Evolutionary conservation across 2,888 invertebrate species (phyloP), one percentile per base, ranked within the genome.

Genomic region (Nemurella pictetii): DNA sequence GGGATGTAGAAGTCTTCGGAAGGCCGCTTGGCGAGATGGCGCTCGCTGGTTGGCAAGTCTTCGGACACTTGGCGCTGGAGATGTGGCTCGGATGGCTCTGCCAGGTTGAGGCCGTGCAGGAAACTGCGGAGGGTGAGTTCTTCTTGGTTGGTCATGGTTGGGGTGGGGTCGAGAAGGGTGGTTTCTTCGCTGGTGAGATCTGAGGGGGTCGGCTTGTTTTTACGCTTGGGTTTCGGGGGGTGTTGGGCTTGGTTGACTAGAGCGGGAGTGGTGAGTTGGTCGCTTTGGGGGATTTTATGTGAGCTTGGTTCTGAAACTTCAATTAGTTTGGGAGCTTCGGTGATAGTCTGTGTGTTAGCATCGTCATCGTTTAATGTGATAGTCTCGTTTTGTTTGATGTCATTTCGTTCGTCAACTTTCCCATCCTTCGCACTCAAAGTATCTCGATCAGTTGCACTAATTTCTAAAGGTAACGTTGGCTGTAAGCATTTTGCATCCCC

Each of bases 91-190:
- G 26, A 28, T 28, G 81, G 72, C 27, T 86, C 84, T 15, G 89
- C 89, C 80, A 90, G 86, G 77, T 89, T 88, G 26, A 90, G 87
- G 20, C 88, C 88, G 75, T 89, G 88, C 83, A 90, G 89, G 80
- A 90, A 90, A 78, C 85, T 88, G 30, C 90, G 87, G 55, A 90
- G 85, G 81, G 89, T 89, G 32, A 88, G 88, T 83, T 90, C 90
- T 7, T 89, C 88, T 25, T 90, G 89, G 73, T 86, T 87, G 0
- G 89, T 88, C 88, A 90, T 89, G 84, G 87, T 84, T 12, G 87
- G 86, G 84, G 86, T 87, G 15, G 85, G 84, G 7, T 85, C 86
- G 73, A 85, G 80, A 27, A 85, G 74, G 20, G 84, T 86, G n/a
- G 83, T 15, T 12, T 86, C 86, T 83, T 87, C 86, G 4, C 36